Percentiles rank a stretch among this genome's conserved stretches.
These are phyloP conservation scores for Lepidurus apus DNA, from an alignment of 1,140 invertebrate species.

Conservation along the genomic window DNA sequence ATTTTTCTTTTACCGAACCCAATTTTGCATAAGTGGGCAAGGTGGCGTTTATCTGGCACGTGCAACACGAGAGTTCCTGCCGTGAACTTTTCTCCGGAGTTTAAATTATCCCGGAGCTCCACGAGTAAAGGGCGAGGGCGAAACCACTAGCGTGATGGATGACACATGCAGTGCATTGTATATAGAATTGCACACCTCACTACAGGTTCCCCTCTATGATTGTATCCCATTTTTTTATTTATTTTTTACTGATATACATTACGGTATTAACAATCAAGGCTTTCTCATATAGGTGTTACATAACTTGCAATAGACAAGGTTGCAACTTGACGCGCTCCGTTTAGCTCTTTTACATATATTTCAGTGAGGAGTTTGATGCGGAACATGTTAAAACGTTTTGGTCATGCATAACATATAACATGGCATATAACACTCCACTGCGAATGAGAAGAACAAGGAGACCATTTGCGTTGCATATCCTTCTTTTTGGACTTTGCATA, in stretches of 20 bases:
- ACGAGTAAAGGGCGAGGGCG: slow-evolving; percentile 13
- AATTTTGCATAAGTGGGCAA: not conserved
- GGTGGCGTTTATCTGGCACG: slow-evolving; percentile 1
- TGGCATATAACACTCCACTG: not conserved
- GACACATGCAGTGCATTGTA: not conserved
- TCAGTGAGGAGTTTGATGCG: not conserved
- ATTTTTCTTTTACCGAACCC: not conserved
- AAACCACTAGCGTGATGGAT: slow-evolving; percentile 3
- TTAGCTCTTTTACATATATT: slow-evolving; percentile 5
- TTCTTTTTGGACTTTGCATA: not conserved
- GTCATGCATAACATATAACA: not conserved
- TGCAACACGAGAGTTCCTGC: not conserved
- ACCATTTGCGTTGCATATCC: not conserved
- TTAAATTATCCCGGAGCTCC: not conserved
- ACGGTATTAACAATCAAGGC: too few species aligned
- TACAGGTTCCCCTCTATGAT: too few species aligned
- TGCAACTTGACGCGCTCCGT: not conserved
- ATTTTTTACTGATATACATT: too few species aligned
- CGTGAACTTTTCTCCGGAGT: not conserved
- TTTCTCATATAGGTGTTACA: too few species aligned
- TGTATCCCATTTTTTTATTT: too few species aligned
- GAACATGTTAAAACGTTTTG: not conserved
- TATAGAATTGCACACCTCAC: not conserved
- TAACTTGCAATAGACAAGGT: too few species aligned
- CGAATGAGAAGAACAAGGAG: not conserved